Percentiles rank a stretch among this genome's conserved stretches.
Evolutionary conservation across 92 coral and sea anemone genomes (phyloP).

Genomic region (Palythoa heliodiscus): DNA sequence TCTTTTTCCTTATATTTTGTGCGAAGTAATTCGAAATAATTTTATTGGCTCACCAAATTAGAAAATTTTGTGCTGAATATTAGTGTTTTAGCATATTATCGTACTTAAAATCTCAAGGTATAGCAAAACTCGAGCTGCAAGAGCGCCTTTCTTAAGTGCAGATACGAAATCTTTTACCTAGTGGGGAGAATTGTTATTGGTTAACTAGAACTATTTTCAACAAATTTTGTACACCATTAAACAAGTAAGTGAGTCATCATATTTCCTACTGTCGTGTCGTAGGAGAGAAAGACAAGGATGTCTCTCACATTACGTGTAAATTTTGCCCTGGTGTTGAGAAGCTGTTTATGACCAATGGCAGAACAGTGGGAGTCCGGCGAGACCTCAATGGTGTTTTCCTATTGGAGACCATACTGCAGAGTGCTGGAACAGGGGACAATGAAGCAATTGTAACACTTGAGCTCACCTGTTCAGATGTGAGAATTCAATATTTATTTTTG

Average conservation of each 20-base stretch:
- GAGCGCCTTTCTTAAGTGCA: too few relatives aligned
- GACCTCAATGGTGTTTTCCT: slow-evolving; percentile 96
- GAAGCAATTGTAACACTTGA: slow-evolving; percentile 73
- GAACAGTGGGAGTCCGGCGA: slow-evolving; percentile 82
- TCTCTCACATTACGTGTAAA: slow-evolving; percentile 64
- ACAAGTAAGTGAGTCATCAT: neutral
- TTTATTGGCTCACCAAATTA: too few relatives aligned
- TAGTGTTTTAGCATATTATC: too few relatives aligned
- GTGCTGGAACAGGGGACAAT: slow-evolving; percentile 68
- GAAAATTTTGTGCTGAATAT: too few relatives aligned
- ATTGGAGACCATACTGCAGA: slow-evolving; percentile 87
- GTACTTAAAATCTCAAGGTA: too few relatives aligned
- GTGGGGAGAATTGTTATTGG: too few relatives aligned
- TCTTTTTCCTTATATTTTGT: neutral
- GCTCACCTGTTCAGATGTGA: slow-evolving; percentile 87
- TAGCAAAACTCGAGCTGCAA: too few relatives aligned
- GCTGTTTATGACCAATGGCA: slow-evolving; percentile 81
- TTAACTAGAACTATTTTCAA: neutral
- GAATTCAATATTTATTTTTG: slow-evolving; percentile 22
- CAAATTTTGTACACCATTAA: neutral
- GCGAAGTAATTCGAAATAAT: neutral
- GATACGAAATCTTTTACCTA: too few relatives aligned
- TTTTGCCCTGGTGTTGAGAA: slow-evolving; percentile 94
- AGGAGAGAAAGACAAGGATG: slow-evolving; percentile 50
- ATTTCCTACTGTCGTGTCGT: neutral